phyloP scores from a whole-genome alignment of 2,797 vertebrate genomes.

The Danionella dracula region DNA sequence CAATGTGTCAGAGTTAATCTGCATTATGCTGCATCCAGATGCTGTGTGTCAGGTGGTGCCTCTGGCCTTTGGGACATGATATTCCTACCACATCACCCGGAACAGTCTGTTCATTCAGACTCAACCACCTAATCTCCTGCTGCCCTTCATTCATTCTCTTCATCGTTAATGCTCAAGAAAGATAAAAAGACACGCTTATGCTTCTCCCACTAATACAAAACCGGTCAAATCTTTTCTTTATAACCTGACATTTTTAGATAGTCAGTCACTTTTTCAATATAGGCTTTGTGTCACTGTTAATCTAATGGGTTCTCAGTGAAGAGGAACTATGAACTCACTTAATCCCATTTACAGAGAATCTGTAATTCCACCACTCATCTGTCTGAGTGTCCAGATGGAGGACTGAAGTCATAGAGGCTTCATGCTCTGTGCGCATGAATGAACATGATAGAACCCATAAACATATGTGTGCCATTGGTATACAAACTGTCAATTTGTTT shows the following conservation, averaged over 20 bases:
- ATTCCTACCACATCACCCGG: background rate
- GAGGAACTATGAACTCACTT: constrained; percentile 10
- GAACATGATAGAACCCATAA: background rate
- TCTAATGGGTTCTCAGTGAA: constrained; percentile 22
- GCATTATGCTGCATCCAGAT: background rate
- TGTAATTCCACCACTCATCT: constrained; percentile 42
- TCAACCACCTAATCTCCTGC: background rate
- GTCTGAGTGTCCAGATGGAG: background rate
- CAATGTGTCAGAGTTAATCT: background rate
- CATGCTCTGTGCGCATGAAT: background rate
- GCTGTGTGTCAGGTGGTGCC: background rate
- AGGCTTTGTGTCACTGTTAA: constrained; percentile 40
- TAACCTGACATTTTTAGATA: background rate
- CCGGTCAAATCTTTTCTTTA: background rate
- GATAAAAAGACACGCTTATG: too few relatives aligned
- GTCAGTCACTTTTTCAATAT: constrained; percentile 39
- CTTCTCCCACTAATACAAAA: too few relatives aligned
- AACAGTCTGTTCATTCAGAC: background rate
- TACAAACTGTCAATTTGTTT: too few relatives aligned
- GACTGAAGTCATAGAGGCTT: background rate
- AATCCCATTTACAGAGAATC: constrained; percentile 47
- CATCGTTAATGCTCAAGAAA: constrained; percentile 42
- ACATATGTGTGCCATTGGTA: too few relatives aligned
- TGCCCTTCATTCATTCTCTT: background rate
- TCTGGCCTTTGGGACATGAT: background rate